Evolutionary conservation across 2,113 vertebrate genomes (phyloP).

Genomic region (Axis porcinus): DNA sequence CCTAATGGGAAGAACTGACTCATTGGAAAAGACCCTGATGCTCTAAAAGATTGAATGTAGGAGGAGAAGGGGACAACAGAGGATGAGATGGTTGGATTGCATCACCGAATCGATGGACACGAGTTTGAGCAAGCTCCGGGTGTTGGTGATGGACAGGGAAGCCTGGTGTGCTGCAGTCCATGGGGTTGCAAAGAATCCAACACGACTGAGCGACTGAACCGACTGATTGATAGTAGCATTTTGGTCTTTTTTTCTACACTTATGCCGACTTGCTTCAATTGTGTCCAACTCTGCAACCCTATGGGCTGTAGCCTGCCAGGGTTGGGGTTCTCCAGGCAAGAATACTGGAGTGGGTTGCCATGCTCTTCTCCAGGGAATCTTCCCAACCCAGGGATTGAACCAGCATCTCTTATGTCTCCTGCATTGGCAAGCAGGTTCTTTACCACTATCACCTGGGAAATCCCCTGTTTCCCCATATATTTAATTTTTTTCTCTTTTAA

Average conservation of each 20-base stretch:
- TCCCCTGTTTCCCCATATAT: background rate
- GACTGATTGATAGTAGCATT: background rate
- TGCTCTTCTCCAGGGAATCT: background rate
- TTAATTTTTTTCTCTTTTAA: background rate
- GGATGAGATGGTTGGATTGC: background rate
- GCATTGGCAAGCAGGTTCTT: background rate
- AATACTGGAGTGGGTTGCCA: background rate
- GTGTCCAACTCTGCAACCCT: background rate
- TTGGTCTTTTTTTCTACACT: background rate
- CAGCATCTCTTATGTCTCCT: background rate
- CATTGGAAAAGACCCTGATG: background rate
- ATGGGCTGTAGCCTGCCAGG: background rate
- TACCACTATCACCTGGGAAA: background rate
- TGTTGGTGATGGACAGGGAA: background rate
- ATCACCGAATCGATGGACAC: rapidly evolving
- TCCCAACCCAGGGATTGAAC: background rate
- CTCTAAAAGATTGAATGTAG: background rate
- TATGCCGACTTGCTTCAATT: background rate
- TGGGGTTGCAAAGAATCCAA: background rate
- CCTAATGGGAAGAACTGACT: background rate
- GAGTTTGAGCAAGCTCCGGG: background rate
- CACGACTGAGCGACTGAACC: background rate
- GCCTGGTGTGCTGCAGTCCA: background rate
- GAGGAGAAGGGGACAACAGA: background rate
- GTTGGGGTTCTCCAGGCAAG: background rate